A percentile compares a stretch with the other conserved stretches of the same genome.
These are phyloP conservation scores for Geodia barretti DNA, from an alignment of 37 sponge, comb jelly and placozoan genomes.

Conservation along the genomic window DNA sequence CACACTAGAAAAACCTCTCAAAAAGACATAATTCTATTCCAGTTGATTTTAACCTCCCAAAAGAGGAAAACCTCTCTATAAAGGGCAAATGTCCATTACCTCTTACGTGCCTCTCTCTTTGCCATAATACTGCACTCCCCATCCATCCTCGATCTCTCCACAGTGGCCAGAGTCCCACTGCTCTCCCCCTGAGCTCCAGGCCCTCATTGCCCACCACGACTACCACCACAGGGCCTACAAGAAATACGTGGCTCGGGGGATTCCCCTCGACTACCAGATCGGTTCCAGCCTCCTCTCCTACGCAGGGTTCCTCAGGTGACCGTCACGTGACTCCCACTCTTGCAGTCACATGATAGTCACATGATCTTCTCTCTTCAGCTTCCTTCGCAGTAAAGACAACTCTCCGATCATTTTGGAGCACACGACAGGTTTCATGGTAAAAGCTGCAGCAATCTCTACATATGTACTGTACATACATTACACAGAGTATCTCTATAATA, in stretches of 20 bases:
- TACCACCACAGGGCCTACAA: constrained; percentile 65
- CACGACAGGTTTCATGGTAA: constrained; percentile 68
- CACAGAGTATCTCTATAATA: background rate
- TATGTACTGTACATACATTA: background rate
- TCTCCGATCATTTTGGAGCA: constrained; percentile 53
- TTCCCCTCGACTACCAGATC: constrained; percentile 23
- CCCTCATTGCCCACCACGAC: constrained; percentile 58
- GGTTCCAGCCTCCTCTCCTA: constrained; percentile 45
- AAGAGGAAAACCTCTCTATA: too few relatives aligned
- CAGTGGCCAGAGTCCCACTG: constrained; percentile 63
- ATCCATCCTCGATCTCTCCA: too few relatives aligned
- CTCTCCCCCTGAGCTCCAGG: background rate
- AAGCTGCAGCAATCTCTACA: background rate
- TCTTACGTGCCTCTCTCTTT: too few relatives aligned
- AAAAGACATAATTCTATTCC: too few relatives aligned
- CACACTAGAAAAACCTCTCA: too few relatives aligned
- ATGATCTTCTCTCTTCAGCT: constrained; percentile 33
- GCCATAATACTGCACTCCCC: too few relatives aligned
- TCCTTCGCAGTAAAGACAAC: constrained; percentile 72
- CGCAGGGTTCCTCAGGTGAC: constrained; percentile 79
- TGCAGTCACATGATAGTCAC: background rate
- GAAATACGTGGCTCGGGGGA: constrained; percentile 45
- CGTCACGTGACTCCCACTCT: background rate
- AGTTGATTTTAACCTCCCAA: too few relatives aligned
- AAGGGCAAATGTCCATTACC: too few relatives aligned